These are phyloP conservation scores for Clistopyga incitator DNA, from an alignment of 2,888 invertebrate species.

Conservation along the genomic window DNA sequence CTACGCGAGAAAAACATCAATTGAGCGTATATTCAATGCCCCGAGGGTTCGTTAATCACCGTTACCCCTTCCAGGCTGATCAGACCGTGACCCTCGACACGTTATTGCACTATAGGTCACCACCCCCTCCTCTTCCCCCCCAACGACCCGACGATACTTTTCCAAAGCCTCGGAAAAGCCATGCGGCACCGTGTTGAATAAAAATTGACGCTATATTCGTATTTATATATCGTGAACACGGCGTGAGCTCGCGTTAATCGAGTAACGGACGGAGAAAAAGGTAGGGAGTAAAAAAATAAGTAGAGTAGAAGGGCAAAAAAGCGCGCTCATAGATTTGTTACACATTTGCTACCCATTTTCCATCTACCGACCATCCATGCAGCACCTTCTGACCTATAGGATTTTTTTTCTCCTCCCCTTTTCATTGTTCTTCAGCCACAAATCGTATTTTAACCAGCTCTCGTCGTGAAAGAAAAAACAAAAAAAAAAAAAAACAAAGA, in stretches of 20 bases:
- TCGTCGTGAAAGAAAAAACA: not conserved
- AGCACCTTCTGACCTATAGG: constrained; percentile 62
- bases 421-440: constrained; percentile 20
- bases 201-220: constrained; percentile 43
- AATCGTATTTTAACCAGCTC: not conserved
- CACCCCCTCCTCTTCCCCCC: not conserved
- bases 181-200: constrained; percentile 40
- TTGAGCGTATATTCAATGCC: constrained; percentile 45
- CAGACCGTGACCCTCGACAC: constrained; percentile 64
- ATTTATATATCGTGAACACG: constrained; percentile 51
- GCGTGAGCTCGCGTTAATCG: constrained; percentile 47
- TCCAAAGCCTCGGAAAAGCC: constrained; percentile 47
- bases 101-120: constrained; percentile 63
- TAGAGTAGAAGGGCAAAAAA: constrained; percentile 9
- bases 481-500: too few species aligned
- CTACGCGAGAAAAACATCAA: constrained; percentile 51
- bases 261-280: constrained; percentile 37
- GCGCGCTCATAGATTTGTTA: constrained; percentile 44
- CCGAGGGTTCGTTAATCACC: constrained; percentile 51
- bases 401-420: constrained; percentile 33
- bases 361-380: constrained; percentile 48
- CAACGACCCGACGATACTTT: not conserved
- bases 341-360: constrained; percentile 53
- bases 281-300: constrained; percentile 16
- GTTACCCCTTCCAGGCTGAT: constrained; percentile 40